These are phyloP conservation scores for Hydractinia echinata DNA, from an alignment of 30 jellyfish, hydroid and myxozoan genomes.

Conservation along the genomic window DNA sequence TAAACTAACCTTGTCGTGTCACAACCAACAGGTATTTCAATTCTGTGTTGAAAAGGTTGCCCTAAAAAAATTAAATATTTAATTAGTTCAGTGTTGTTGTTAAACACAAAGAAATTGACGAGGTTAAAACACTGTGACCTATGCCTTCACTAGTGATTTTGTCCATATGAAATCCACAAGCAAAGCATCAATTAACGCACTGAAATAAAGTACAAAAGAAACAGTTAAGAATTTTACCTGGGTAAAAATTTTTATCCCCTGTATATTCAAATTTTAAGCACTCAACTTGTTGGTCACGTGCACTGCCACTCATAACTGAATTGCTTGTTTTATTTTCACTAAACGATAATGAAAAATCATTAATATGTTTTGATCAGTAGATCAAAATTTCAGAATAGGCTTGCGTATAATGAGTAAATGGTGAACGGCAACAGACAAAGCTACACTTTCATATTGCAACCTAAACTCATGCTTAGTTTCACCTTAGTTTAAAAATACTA, in stretches of 20 bases:
- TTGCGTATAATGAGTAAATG: too few relatives aligned
- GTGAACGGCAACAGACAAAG: too few relatives aligned
- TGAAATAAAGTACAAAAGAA: too few relatives aligned
- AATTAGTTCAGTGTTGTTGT: neutral
- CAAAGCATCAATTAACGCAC: too few relatives aligned
- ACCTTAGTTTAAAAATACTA: too few relatives aligned
- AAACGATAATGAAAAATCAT: neutral
- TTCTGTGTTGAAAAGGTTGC: constrained; percentile 4
- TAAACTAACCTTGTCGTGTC: neutral
- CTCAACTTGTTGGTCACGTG: neutral
- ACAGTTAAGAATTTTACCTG: neutral
- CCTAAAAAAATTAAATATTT: neutral
- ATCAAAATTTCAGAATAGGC: too few relatives aligned
- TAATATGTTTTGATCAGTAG: too few relatives aligned
- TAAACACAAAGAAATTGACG: neutral
- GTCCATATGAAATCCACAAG: neutral
- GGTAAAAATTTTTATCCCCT: constrained; percentile 3
- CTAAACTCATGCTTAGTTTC: too few relatives aligned
- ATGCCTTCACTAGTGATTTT: neutral
- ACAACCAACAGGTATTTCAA: neutral
- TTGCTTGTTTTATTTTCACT: neutral
- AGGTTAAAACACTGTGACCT: neutral
- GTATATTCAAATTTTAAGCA: neutral
- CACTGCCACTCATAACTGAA: neutral
- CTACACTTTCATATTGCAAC: too few relatives aligned